These are phyloP conservation scores for Anorthoa munda DNA, from an alignment of 2,888 invertebrate genomes.

Conservation along the genomic window DNA sequence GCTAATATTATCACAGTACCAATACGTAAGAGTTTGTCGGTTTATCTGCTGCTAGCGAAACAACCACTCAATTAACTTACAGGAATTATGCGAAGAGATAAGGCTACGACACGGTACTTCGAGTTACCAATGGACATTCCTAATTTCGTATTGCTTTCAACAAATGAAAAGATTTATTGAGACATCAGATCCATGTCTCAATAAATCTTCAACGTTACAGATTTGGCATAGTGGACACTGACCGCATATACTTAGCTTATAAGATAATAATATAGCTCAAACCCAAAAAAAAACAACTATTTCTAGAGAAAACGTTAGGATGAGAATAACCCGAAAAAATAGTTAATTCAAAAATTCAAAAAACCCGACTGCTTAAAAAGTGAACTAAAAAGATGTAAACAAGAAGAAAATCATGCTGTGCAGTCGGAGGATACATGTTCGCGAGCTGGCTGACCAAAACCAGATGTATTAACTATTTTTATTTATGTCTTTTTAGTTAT, in stretches of 20 bases:
- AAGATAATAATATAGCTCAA: background rate
- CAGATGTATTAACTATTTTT: too few relatives aligned
- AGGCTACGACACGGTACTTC: background rate
- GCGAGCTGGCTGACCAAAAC: too few relatives aligned
- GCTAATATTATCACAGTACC: conserved; percentile 16
- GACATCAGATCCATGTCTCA: too few relatives aligned
- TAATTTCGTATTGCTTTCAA: background rate
- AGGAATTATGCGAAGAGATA: conserved; percentile 11
- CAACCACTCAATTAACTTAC: conserved; percentile 25
- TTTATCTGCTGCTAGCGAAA: conserved; percentile 4
- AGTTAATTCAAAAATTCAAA: too few relatives aligned
- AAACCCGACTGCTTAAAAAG: too few relatives aligned
- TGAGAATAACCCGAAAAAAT: background rate
- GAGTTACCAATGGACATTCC: background rate
- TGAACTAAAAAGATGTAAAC: too few relatives aligned
- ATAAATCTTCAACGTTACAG: too few relatives aligned
- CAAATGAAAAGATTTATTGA: background rate
- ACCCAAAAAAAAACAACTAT: background rate
- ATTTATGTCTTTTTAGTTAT: too few relatives aligned
- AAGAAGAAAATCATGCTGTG: too few relatives aligned
- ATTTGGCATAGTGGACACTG: background rate
- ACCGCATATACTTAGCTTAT: background rate
- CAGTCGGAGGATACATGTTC: too few relatives aligned
- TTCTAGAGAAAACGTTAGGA: background rate
- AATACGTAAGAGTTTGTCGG: background rate